Percentiles rank a stretch among this genome's conserved stretches.
These are phyloP conservation scores for Micromys minutus DNA, from an alignment of 2,113 vertebrate species.

Conservation along the genomic window DNA sequence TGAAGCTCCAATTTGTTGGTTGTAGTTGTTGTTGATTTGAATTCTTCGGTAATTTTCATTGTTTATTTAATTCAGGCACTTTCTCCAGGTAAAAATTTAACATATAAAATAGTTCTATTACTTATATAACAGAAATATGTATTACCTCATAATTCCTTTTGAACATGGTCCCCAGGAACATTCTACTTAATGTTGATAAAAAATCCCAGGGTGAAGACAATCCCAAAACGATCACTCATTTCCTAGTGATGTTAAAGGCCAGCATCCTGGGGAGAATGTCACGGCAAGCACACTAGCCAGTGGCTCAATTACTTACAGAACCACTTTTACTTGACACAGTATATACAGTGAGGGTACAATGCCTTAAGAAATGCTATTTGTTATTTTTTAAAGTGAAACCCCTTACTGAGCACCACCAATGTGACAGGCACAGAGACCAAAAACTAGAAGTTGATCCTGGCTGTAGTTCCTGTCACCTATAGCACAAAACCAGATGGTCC, in stretches of 20 bases:
- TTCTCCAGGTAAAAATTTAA: constrained; percentile 16
- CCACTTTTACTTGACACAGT: neutral
- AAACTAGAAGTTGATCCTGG: neutral
- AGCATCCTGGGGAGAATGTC: neutral
- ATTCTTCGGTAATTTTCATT: constrained; percentile 50
- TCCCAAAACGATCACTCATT: neutral
- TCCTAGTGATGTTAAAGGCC: neutral
- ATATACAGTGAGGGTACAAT: neutral
- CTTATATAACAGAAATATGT: constrained; percentile 13
- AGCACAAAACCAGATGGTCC: neutral
- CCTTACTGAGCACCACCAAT: neutral
- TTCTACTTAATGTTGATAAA: neutral
- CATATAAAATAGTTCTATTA: neutral
- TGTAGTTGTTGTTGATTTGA: neutral
- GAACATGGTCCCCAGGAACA: constrained; percentile 27
- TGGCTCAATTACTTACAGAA: neutral
- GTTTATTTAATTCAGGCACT: neutral
- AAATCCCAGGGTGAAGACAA: neutral
- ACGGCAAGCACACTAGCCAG: neutral
- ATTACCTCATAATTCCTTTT: constrained; percentile 25
- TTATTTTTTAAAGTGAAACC: neutral
- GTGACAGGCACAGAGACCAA: neutral
- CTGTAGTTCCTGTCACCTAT: neutral
- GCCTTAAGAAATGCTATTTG: constrained; percentile 14
- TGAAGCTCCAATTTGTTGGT: neutral